Evolutionary conservation across 2,797 vertebrate species (phyloP).

Genomic region (Aeoliscus strigatus): DNA sequence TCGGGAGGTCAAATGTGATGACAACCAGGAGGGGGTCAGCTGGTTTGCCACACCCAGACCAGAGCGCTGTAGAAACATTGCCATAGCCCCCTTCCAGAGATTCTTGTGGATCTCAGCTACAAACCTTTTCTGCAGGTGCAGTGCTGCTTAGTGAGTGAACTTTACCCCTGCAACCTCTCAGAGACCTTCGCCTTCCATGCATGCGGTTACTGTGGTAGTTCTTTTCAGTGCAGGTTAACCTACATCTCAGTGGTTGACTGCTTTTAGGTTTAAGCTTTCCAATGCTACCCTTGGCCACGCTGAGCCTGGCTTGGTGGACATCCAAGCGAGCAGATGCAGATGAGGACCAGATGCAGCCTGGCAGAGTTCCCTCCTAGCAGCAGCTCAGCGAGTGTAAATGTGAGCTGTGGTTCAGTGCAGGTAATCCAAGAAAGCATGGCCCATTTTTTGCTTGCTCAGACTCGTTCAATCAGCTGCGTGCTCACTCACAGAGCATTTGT

Average conservation of each 20-base stretch:
- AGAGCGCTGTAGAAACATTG: too few species aligned
- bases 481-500: constrained; percentile 12
- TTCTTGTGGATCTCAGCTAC: too few species aligned
- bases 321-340: constrained; percentile 59
- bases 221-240: constrained; percentile 17
- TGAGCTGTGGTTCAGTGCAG: constrained; percentile 5
- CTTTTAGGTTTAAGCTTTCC: constrained; percentile 33
- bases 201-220: neutral
- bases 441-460: constrained; percentile 24
- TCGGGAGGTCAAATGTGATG: too few species aligned
- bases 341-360: constrained; percentile 62
- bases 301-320: constrained; percentile 49
- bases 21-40: too few species aligned
- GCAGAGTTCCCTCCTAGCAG: constrained; percentile 26
- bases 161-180: too few species aligned
- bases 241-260: constrained; percentile 17
- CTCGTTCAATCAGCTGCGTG: constrained; percentile 16
- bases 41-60: too few species aligned
- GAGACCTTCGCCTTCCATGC: too few species aligned
- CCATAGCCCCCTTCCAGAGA: too few species aligned
- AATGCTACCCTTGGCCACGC: constrained; percentile 49
- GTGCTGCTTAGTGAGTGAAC: too few species aligned
- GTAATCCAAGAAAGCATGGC: constrained; percentile 3
- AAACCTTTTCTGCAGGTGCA: too few species aligned
- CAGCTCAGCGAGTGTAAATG: constrained; percentile 43